A percentile compares a stretch with the other conserved stretches of the same genome.
Evolutionary conservation across 1,140 invertebrate species (phyloP).

Genomic region (Papilio polytes): DNA sequence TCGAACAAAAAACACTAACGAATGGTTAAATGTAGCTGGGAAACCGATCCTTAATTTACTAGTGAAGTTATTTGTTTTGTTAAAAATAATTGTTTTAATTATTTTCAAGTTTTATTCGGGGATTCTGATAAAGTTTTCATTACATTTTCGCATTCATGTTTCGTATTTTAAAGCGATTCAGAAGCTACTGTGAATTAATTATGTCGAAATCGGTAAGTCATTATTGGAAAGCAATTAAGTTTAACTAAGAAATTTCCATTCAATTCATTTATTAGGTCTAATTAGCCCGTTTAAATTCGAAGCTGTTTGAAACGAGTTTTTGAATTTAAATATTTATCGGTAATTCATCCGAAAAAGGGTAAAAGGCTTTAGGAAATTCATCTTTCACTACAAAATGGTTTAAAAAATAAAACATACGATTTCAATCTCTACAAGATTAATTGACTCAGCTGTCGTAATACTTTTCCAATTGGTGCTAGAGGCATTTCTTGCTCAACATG

Average conservation of each 20-base stretch:
- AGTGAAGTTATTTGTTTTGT: not conserved
- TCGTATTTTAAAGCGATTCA: slow-evolving; percentile 36
- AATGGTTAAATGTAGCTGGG: too few relatives aligned
- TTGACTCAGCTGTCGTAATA: slow-evolving; percentile 31
- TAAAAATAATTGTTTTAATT: not conserved
- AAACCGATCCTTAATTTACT: too few relatives aligned
- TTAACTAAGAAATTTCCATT: slow-evolving; percentile 52
- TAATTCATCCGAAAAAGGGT: not conserved
- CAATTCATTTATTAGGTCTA: slow-evolving; percentile 44
- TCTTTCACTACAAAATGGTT: not conserved
- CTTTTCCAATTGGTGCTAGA: not conserved
- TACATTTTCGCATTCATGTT: slow-evolving; percentile 35
- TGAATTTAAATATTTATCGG: slow-evolving; percentile 36
- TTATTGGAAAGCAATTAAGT: slow-evolving; percentile 62
- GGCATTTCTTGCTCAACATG: slow-evolving; percentile 33
- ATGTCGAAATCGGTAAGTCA: slow-evolving; percentile 53
- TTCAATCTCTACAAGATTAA: slow-evolving; percentile 6
- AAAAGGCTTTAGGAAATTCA: not conserved
- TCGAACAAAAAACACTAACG: too few relatives aligned
- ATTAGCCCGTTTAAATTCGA: slow-evolving; percentile 46
- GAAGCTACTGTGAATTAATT: slow-evolving; percentile 49
- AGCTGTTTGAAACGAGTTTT: slow-evolving; percentile 34
- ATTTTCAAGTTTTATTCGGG: not conserved
- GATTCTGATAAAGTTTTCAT: slow-evolving; percentile 8
- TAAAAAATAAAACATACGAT: slow-evolving; percentile 1